Evolutionary conservation across 2,888 invertebrate genomes (phyloP).

Genomic region (Prostheceraeus crozeri): DNA sequence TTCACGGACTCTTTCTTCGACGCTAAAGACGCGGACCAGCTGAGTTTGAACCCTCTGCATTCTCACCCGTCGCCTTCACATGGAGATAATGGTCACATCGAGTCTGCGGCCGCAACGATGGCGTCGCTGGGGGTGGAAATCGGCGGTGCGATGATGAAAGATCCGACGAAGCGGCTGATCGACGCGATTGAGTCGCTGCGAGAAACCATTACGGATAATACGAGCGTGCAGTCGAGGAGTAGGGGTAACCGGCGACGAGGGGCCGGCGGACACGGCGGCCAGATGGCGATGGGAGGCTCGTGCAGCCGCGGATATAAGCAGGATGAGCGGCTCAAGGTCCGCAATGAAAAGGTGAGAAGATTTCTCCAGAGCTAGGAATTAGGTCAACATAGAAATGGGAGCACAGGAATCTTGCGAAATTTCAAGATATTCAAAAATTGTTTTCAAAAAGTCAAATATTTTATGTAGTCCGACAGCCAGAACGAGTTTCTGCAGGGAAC

Average conservation of each 20-base stretch:
- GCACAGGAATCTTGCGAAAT: too few relatives aligned
- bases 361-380: background rate
- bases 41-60: background rate
- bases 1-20: conserved; percentile 20
- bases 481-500: too few relatives aligned
- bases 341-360: conserved; percentile 42
- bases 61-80: background rate
- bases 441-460: too few relatives aligned
- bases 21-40: background rate
- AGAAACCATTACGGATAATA: conserved; percentile 43
- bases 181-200: conserved; percentile 43
- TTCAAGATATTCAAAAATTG: too few relatives aligned
- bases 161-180: too few relatives aligned
- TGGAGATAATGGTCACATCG: too few relatives aligned
- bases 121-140: too few relatives aligned
- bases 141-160: too few relatives aligned
- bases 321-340: conserved; percentile 42
- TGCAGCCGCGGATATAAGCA: conserved; percentile 30
- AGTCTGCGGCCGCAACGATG: too few relatives aligned
- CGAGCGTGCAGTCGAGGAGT: conserved; percentile 40
- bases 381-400: too few relatives aligned
- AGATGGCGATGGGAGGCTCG: conserved; percentile 23
- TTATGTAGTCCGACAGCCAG: too few relatives aligned
- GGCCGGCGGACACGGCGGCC: background rate
- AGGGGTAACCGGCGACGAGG: conserved; percentile 26